Conservation (phyloP, 2,113 vertebrate genomes). For the Prietella phreatophila region DNA sequence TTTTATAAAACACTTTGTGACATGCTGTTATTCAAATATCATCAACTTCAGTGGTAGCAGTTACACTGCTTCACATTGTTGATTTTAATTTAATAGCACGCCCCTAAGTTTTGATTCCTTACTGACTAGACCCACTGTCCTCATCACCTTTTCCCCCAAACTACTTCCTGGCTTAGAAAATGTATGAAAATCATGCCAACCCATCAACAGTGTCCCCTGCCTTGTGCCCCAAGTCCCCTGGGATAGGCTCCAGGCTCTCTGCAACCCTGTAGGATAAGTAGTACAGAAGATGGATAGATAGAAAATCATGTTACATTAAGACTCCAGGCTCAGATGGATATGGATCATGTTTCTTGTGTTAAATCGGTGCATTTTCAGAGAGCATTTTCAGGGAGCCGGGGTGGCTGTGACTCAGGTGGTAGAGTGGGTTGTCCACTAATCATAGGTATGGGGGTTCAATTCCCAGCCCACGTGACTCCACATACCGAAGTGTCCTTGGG, state of each 20-base stretch:
- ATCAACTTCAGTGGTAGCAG: not conserved
- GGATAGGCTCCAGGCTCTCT: too few relatives aligned
- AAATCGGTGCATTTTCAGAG: conserved; percentile 46
- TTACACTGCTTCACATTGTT: not conserved
- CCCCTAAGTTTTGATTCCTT: not conserved
- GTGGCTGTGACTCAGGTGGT: too few relatives aligned
- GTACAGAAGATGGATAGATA: too few relatives aligned
- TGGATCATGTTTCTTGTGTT: not conserved
- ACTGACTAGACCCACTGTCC: not conserved
- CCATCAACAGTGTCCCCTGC: too few relatives aligned
- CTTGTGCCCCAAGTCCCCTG: too few relatives aligned
- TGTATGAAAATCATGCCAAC: not conserved
- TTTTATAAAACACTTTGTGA: not conserved
- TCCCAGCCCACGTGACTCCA: too few relatives aligned
- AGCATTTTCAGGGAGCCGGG: not conserved
- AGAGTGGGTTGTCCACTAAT: too few relatives aligned
- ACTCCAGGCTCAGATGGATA: not conserved
- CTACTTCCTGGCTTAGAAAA: not conserved
- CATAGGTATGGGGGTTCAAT: too few relatives aligned
- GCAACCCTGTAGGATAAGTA: too few relatives aligned
- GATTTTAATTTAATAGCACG: not conserved
- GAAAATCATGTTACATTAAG: not conserved
- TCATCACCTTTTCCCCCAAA: not conserved
- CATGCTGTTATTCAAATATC: too few relatives aligned
- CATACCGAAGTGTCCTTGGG: too few relatives aligned